Evolutionary conservation across 2,113 vertebrate genomes (phyloP).

Genomic region (Chamaetylas fuelleborni): DNA sequence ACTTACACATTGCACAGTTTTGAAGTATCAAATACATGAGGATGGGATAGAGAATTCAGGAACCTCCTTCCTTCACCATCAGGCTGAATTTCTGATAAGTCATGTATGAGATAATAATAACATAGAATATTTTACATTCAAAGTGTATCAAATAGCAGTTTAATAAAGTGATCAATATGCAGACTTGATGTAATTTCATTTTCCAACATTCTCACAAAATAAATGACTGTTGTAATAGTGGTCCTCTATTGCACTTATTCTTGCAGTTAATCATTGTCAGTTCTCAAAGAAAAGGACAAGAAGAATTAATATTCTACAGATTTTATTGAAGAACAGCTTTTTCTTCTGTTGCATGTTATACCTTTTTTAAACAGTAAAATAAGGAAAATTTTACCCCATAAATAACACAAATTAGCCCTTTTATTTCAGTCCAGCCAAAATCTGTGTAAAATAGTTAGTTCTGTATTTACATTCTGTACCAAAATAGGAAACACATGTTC

Average conservation of each 20-base stretch:
- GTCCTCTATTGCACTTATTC: neutral
- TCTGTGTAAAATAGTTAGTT: conserved; percentile 59
- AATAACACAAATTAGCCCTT: conserved; percentile 69
- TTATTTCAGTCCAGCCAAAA: conserved; percentile 54
- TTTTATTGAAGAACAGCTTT: conserved; percentile 46
- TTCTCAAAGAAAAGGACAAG: neutral
- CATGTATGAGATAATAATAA: neutral
- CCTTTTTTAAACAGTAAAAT: neutral
- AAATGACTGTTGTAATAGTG: neutral
- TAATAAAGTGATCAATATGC: neutral
- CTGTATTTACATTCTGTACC: conserved; percentile 34
- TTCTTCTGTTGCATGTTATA: neutral
- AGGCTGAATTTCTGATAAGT: neutral
- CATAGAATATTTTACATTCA: neutral
- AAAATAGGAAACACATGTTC: conserved; percentile 33
- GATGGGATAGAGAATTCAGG: neutral
- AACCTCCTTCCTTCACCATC: neutral
- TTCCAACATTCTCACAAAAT: neutral
- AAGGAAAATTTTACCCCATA: neutral
- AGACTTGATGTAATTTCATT: neutral
- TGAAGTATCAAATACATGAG: neutral
- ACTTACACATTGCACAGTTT: neutral
- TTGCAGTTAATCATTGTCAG: neutral
- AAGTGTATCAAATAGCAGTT: neutral
- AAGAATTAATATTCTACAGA: conserved; percentile 3